These are phyloP conservation scores for Ochlodes sylvanus DNA, from an alignment of 2,888 invertebrate species.

Conservation along the genomic window DNA sequence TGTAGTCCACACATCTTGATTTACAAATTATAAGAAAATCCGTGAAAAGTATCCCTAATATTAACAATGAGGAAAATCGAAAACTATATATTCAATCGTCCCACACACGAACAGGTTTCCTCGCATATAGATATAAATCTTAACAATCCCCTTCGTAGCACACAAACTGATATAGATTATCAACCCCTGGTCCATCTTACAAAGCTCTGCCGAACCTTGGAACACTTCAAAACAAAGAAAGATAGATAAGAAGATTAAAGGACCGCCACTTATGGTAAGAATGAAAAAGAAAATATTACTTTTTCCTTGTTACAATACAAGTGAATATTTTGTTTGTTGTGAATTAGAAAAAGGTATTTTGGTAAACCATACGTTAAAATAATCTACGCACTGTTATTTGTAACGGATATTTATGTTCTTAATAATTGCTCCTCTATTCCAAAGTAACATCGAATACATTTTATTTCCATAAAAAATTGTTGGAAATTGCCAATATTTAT, in stretches of 20 bases:
- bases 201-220: conserved; percentile 64
- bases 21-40: no score
- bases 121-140: conserved; percentile 48
- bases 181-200: conserved; percentile 65
- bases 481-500: no score
- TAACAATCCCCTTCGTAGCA: conserved; percentile 54
- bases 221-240: conserved; percentile 74
- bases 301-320: conserved; percentile 19
- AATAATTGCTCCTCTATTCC: no score
- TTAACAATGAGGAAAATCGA: not conserved
- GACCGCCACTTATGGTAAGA: conserved; percentile 56
- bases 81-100: conserved; percentile 20
- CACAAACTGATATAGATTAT: conserved; percentile 75
- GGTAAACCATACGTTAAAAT: no score
- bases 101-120: conserved; percentile 14
- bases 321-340: not conserved
- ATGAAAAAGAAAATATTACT: conserved; percentile 55
- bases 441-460: no score
- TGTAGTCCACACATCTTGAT: no score
- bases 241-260: conserved; percentile 70
- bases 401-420: no score
- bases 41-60: not conserved
- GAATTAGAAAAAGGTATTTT: no score
- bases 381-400: no score
- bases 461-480: no score